Base-by-base conservation (phyloP, 2,113 vertebrate species). In the Albula goreensis region DNA sequence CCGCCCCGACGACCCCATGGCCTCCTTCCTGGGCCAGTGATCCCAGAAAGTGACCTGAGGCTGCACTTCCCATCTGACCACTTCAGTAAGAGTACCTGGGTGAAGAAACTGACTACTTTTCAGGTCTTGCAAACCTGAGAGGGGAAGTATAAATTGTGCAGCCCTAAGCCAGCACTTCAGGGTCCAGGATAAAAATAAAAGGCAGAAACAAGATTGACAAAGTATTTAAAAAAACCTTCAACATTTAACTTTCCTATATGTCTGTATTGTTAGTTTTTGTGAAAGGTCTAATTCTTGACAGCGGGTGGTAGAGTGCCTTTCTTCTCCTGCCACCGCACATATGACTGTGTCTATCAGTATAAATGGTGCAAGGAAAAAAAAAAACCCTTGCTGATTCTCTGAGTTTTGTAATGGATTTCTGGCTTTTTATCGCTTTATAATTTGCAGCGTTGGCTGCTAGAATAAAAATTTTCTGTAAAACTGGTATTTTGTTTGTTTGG, bases 1-100 rank as follows among this genome's bases (percentile, higher is more conserved):
- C 90, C 94, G 98, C 25, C 93, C 96, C 0, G 98, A 99, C 78
- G 98, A 99, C 91, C 98, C 98, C 85, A 99, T 99, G 98, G 97
- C 97, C 60, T 96, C 97, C 31, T 99, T 99, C 84, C 95, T 99
- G 10, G 96, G 96, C 74, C 96, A 97, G 91, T 96, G 96, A 93
- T 49, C n/a, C 0, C 22, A 41, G 0, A 41, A 41, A 41, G 31
- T 41, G 31, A 41, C 31, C 31, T 41, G 31, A 41, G 31, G 31
- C 31, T 41, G 31, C 31, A 1, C 31, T 41, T 41, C 63, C n/a
- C 17, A 56, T n/a, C 4, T 4, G 9, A 82, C 48, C 41, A 52
- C 78, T 80, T 49, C 50, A n/a, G 63, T 22, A 17, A n/a, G 8
- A 5, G 50, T 49, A 19, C 17, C 63, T 22, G 19, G 63, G 63